Evolutionary conservation across 2,797 vertebrate genomes (phyloP).

Genomic region (Huso huso): DNA sequence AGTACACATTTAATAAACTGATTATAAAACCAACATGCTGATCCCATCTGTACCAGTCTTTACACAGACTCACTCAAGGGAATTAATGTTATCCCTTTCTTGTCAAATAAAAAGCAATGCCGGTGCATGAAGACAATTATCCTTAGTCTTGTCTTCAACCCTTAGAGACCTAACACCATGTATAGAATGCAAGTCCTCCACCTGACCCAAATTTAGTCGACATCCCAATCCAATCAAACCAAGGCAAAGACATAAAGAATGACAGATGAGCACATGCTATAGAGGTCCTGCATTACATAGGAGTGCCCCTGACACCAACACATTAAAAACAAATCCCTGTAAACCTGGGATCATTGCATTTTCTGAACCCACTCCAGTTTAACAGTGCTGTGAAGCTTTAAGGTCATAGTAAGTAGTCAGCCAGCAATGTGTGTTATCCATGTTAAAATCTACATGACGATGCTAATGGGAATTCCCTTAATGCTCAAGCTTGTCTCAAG

Average conservation of each 20-base stretch:
- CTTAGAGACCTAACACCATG: background rate
- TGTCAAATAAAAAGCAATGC: background rate
- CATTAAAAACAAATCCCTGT: background rate
- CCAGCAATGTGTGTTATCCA: background rate
- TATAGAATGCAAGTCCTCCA: background rate
- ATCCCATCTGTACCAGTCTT: no score
- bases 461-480: no score
- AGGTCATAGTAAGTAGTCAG: background rate
- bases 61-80: no score
- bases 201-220: background rate
- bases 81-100: no score
- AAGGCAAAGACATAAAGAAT: no score
- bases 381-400: background rate
- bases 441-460: no score
- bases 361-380: background rate
- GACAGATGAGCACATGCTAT: background rate
- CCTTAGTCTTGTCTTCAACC: background rate
- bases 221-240: no score
- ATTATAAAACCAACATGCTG: no score
- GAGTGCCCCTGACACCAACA: background rate
- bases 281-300: background rate
- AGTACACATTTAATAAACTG: no score
- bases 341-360: background rate
- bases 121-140: background rate
- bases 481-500: no score